Evolutionary conservation across 2,797 vertebrate genomes (phyloP).

Genomic region (Decapterus maruadsi): DNA sequence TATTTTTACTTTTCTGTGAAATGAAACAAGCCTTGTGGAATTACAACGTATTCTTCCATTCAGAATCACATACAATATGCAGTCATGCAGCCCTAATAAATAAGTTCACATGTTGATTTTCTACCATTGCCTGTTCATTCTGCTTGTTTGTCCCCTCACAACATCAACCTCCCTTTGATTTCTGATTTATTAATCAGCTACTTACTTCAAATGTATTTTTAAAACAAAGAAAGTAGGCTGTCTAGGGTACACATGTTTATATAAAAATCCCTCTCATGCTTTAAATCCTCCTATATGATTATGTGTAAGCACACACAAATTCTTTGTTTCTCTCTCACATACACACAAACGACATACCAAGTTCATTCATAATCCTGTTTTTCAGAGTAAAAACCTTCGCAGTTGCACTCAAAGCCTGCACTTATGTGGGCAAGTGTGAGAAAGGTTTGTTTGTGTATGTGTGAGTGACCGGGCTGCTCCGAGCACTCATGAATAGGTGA

Average conservation of each 20-base stretch:
- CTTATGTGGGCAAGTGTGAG: conserved; percentile 39
- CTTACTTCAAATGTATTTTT: conserved; percentile 13
- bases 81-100: neutral
- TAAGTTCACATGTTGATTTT: neutral
- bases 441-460: conserved; percentile 49
- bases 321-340: neutral
- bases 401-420: conserved; percentile 48
- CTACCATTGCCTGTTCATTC: neutral
- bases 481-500: conserved; percentile 8
- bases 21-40: neutral
- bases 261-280: neutral
- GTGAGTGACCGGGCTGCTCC: neutral
- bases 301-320: neutral
- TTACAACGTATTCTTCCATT: neutral
- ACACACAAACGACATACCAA: conserved; percentile 24
- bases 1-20: conserved; percentile 2
- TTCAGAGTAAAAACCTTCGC: conserved; percentile 33
- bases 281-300: conserved; percentile 1
- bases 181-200: conserved; percentile 41
- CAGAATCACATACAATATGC: neutral
- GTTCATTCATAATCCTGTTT: conserved; percentile 64
- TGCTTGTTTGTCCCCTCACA: neutral
- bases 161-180: neutral
- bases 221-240: neutral
- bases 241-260: neutral